A percentile compares a stretch with the other conserved stretches of the same genome.
Evolutionary conservation across 2,113 vertebrate species (phyloP).

Genomic region (Hippolais icterina): DNA sequence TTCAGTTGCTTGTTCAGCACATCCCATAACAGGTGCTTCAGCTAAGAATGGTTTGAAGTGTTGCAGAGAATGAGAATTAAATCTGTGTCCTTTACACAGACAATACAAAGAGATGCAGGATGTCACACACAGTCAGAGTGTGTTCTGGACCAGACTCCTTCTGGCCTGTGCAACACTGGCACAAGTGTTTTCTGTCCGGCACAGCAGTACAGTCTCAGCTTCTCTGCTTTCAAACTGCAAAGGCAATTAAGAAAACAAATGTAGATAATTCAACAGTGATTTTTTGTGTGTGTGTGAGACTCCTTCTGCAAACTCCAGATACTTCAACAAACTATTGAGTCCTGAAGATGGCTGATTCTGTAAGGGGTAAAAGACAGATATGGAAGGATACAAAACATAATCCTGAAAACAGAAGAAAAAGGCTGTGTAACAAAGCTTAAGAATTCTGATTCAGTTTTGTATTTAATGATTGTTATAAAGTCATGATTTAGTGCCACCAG

Average conservation of each 20-base stretch:
- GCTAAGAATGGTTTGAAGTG: background rate
- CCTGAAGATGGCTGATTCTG: background rate
- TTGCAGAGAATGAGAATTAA: background rate
- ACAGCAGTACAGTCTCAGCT: background rate
- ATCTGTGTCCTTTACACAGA: background rate
- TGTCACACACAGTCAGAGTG: background rate
- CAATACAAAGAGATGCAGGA: background rate
- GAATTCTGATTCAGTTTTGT: background rate
- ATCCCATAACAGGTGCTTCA: background rate
- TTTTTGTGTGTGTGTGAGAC: background rate
- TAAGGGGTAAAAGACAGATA: background rate
- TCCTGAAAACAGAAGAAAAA: background rate
- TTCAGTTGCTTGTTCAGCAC: background rate
- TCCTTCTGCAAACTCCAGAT: background rate
- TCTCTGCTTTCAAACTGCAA: background rate
- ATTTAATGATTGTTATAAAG: background rate
- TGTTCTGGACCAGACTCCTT: background rate
- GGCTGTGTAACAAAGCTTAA: background rate
- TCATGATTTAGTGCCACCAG: background rate
- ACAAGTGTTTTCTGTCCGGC: background rate
- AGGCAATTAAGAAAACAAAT: background rate
- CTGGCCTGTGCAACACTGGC: background rate
- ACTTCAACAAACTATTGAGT: background rate
- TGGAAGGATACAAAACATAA: background rate
- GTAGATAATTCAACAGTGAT: background rate